Evolutionary conservation across 1,140 invertebrate genomes (phyloP).

Genomic region (Anastrepha obliqua): DNA sequence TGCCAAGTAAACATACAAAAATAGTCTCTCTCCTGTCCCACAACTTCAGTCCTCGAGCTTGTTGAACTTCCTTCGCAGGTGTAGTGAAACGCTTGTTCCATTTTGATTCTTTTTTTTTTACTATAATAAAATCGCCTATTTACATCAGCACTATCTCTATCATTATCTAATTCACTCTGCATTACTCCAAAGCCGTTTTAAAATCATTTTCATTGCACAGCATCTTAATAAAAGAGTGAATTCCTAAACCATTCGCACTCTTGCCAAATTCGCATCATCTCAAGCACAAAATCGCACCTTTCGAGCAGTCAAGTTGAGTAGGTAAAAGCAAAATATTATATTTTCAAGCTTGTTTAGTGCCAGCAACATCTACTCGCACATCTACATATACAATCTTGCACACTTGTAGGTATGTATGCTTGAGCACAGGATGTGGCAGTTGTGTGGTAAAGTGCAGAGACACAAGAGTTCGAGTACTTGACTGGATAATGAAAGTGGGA

Average conservation of each 20-base stretch:
- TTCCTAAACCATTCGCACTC: neutral
- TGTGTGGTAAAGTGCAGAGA: slow-evolving; percentile 45
- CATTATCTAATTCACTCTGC: neutral
- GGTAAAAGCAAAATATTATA: slow-evolving; percentile 53
- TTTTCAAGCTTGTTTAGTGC: slow-evolving; percentile 38
- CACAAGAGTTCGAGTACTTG: slow-evolving; percentile 48
- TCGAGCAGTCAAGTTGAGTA: slow-evolving; percentile 3
- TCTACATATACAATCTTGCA: neutral
- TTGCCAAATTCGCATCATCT: neutral
- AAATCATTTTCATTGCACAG: neutral
- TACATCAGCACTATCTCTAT: too few species aligned
- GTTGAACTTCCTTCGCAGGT: too few species aligned
- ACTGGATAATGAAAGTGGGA: slow-evolving; percentile 52
- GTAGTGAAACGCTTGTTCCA: too few species aligned
- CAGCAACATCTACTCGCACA: neutral
- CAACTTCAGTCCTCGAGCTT: too few species aligned
- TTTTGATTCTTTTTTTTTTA: too few species aligned
- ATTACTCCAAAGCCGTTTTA: neutral
- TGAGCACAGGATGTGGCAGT: slow-evolving; percentile 36
- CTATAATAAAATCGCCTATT: too few species aligned
- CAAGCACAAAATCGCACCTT: neutral
- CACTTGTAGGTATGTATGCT: neutral
- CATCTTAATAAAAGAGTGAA: slow-evolving; percentile 3
- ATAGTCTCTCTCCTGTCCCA: too few species aligned
- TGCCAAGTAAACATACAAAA: too few species aligned